A percentile compares a stretch with the other conserved stretches of the same genome.
These are phyloP conservation scores for Eurystomus glaucurus DNA, from an alignment of 2,797 vertebrate species.

Conservation along the genomic window DNA sequence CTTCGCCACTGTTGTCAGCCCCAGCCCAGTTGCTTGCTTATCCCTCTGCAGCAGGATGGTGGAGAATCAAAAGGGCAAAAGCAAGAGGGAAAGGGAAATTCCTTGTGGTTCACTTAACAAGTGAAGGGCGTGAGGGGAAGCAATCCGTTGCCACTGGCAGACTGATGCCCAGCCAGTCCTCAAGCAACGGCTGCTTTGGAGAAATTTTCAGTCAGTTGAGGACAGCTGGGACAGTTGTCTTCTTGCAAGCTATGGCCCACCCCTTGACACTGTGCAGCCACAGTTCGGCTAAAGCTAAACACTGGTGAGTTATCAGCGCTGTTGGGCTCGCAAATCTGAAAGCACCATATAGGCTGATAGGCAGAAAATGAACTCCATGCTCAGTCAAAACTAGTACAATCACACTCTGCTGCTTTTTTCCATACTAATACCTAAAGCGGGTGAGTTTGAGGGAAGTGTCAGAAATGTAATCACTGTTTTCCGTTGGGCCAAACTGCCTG, in stretches of 20 bases:
- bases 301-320: background rate
- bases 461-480: background rate
- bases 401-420: background rate
- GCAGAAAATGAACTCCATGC: background rate
- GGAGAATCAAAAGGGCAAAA: background rate
- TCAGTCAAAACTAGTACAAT: background rate
- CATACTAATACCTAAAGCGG: background rate
- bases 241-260: background rate
- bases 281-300: background rate
- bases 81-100: background rate
- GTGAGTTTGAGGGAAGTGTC: background rate
- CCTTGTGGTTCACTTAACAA: background rate
- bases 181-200: background rate
- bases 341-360: accelerated
- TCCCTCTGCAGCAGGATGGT: background rate
- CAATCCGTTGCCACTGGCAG: background rate
- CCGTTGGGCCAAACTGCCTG: background rate
- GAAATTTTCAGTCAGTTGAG: accelerated
- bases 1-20: background rate
- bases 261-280: accelerated
- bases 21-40: accelerated
- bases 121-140: accelerated
- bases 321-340: background rate
- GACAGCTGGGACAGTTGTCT: background rate
- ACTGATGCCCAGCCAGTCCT: background rate